These are phyloP conservation scores for Parambassis ranga DNA, from an alignment of 2,797 vertebrate species.

Conservation along the genomic window DNA sequence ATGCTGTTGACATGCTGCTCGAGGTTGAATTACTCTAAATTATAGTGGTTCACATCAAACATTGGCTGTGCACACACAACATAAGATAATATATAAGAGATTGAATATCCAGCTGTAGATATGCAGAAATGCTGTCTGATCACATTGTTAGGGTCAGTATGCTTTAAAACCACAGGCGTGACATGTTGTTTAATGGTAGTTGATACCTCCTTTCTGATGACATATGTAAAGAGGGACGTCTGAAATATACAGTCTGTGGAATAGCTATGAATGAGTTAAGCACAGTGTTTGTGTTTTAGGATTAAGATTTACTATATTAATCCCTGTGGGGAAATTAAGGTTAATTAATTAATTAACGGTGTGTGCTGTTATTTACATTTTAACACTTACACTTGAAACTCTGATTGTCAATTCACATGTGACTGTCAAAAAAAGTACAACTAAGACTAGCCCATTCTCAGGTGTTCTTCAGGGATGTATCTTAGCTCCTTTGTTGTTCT, in stretches of 20 bases:
- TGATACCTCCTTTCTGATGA: not conserved
- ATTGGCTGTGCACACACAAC: slow-evolving; percentile 16
- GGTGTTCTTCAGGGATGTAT: not conserved
- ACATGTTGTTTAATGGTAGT: not conserved
- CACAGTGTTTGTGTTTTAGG: too few species aligned
- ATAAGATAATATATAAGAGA: too few species aligned
- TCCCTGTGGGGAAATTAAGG: too few species aligned
- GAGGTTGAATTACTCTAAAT: slow-evolving; percentile 41
- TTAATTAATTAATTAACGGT: not conserved
- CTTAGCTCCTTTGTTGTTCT: not conserved
- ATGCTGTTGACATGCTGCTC: slow-evolving; percentile 50
- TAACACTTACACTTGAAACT: not conserved
- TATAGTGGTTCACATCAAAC: slow-evolving; percentile 9
- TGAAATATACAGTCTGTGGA: too few species aligned
- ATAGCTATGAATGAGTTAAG: too few species aligned
- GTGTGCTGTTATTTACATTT: not conserved
- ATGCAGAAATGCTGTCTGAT: not conserved
- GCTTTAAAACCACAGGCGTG: not conserved
- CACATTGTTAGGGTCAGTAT: not conserved
- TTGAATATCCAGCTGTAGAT: not conserved
- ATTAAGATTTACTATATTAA: too few species aligned
- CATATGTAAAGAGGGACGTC: not conserved
- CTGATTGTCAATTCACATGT: not conserved
- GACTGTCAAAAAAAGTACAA: not conserved
- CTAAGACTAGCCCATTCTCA: not conserved